Evolutionary conservation across 2,888 invertebrate species (phyloP).

Genomic region (Sinelater perroti): DNA sequence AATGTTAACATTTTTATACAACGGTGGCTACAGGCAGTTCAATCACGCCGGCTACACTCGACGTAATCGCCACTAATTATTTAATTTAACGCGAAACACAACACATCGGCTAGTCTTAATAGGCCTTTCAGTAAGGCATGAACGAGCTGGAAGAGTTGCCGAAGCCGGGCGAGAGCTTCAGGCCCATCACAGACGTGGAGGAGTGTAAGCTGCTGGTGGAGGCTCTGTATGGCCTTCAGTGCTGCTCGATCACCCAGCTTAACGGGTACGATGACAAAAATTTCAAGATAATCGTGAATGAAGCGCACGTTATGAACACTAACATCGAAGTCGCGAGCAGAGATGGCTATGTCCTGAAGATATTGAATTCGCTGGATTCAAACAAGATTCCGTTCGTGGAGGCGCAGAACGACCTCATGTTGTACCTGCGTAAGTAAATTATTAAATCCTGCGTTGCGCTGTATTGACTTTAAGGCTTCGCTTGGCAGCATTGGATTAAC

Average conservation of each 20-base stretch:
- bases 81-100: slow-evolving; percentile 28
- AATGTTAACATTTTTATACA: too few species aligned
- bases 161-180: slow-evolving; percentile 67
- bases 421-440: slow-evolving; percentile 75
- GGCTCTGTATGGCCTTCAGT: slow-evolving; percentile 71
- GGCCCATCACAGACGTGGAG: slow-evolving; percentile 65
- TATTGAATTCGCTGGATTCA: slow-evolving; percentile 85
- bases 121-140: slow-evolving; percentile 32
- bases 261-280: slow-evolving; percentile 84
- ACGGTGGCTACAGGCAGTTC: too few species aligned
- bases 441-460: too few species aligned
- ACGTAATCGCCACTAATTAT: slow-evolving; percentile 17
- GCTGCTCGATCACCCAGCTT: slow-evolving; percentile 67
- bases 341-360: slow-evolving; percentile 81
- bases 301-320: slow-evolving; percentile 67
- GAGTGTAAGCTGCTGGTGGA: slow-evolving; percentile 65
- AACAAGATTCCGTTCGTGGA: slow-evolving; percentile 72
- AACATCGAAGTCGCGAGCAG: slow-evolving; percentile 65
- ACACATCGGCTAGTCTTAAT: slow-evolving; percentile 36
- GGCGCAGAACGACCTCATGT: slow-evolving; percentile 78
- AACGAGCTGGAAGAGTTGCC: slow-evolving; percentile 49
- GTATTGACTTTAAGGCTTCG: too few species aligned
- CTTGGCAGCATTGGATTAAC: too few species aligned
- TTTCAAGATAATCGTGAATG: slow-evolving; percentile 70
- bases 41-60: slow-evolving; percentile 1